Base-by-base conservation (phyloP, 2,888 invertebrate genomes). In the Acrocera orbiculus region DNA sequence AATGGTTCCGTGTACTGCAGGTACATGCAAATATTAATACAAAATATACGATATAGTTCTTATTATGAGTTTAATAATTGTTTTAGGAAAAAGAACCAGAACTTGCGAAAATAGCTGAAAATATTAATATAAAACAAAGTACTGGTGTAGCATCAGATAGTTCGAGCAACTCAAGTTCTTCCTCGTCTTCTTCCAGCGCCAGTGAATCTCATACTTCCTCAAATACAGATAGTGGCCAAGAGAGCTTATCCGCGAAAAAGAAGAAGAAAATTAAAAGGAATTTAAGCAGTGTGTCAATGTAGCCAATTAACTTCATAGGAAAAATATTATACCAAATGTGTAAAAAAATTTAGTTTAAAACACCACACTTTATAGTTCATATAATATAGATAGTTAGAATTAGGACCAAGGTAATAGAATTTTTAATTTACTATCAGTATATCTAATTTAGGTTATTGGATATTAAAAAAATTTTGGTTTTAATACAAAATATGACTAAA, bases 81-180 rank as follows among this genome's bases (percentile, higher is more conserved):
- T 35, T 47, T 16, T 40, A 67, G 61, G 66, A 70, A 43, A 76
- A 80, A 51, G 79, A 85, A 44, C 75, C 81, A 4, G 77, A 81
- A 19, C 57, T 90, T 39, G 83, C 79, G 23, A 68, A 70, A 45
- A 55, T 85, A 32, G 85, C 89, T 4, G 83, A 83, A 47, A 65
- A 68, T 47, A 80, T 92, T 47, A 92, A 93, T 59, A 66, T 90
- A 35, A 78, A 70, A 47, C 73, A 78, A 52, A 75, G 82, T 27
- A 87, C 87, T 1, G 92, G 92, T 11, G 76, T 93, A 31, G 90
- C 89, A 19, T 93, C 92, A 0, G 93, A 95, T 58, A 89, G 87
- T 49, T 90, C 90, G 0, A 87, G 86, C 46, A 86, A 82, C 45
- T 73, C 73, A 3, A 73, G 71, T 36, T 73, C 73, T 29, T 70